These are phyloP conservation scores for Excalfactoria chinensis DNA, from an alignment of 2,113 vertebrate species.

Conservation along the genomic window DNA sequence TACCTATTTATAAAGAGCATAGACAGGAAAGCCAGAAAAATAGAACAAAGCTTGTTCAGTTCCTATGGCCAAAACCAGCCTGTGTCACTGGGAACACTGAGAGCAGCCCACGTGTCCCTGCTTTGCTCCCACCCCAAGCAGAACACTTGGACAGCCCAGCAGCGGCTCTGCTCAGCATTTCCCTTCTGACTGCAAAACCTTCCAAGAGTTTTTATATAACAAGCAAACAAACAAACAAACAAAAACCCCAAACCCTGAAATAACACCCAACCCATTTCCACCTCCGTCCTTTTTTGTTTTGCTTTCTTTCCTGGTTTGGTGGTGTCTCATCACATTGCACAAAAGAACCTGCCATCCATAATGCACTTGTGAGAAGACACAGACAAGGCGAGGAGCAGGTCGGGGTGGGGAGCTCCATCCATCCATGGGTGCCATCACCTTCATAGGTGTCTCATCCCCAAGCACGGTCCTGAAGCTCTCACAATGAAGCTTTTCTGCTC, in stretches of 20 bases:
- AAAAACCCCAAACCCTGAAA: neutral
- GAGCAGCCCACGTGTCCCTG: neutral
- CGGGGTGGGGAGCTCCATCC: slow-evolving; percentile 22
- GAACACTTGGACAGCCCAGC: slow-evolving; percentile 37
- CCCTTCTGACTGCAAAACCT: slow-evolving; percentile 43
- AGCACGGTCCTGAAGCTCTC: slow-evolving; percentile 24
- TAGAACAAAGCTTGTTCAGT: neutral
- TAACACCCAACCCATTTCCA: slow-evolving; percentile 15
- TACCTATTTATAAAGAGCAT: slow-evolving; percentile 47
- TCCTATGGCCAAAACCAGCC: slow-evolving; percentile 4
- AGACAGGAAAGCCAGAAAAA: slow-evolving; percentile 35
- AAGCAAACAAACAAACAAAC: neutral
- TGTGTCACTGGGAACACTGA: neutral
- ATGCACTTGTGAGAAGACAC: slow-evolving; percentile 55
- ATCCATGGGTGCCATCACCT: neutral
- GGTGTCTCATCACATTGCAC: slow-evolving; percentile 40
- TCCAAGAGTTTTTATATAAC: neutral
- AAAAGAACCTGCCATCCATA: slow-evolving; percentile 29
- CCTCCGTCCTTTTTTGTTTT: neutral
- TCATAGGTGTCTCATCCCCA: neutral
- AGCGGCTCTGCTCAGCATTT: slow-evolving; percentile 38
- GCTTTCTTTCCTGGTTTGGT: neutral
- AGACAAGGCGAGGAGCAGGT: neutral
- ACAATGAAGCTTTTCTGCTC: slow-evolving; percentile 35
- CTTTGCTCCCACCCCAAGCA: slow-evolving; percentile 12